Evolutionary conservation across 2,113 vertebrate genomes (phyloP).

Genomic region (Brienomyrus longianalis): DNA sequence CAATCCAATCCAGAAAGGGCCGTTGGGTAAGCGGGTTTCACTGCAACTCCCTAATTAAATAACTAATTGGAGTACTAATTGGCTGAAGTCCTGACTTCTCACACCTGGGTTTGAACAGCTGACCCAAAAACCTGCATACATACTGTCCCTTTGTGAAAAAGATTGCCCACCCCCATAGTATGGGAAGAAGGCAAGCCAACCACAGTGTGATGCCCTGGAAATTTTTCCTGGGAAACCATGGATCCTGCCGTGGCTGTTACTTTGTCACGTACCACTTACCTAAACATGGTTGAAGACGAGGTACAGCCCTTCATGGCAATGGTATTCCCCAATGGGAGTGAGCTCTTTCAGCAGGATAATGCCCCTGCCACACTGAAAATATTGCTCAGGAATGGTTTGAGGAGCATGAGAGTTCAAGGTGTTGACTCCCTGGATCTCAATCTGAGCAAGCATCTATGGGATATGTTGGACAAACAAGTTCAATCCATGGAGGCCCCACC

Average conservation of each 20-base stretch:
- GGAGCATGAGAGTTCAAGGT: neutral
- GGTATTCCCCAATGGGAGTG: neutral
- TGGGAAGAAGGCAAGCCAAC: neutral
- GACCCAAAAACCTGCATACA: neutral
- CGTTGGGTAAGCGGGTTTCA: neutral
- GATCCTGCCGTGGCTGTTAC: neutral
- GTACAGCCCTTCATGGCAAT: neutral
- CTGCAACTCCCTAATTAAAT: neutral
- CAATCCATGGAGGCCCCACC: neutral
- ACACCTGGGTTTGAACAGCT: neutral
- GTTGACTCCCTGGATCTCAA: neutral
- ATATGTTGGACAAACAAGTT: neutral
- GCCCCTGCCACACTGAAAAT: neutral
- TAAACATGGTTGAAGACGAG: neutral
- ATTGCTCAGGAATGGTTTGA: neutral
- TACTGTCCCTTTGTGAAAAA: neutral
- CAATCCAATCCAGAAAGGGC: neutral
- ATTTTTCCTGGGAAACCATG: neutral
- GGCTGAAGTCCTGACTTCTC: neutral
- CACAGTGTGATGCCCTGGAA: neutral
- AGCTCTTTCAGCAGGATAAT: neutral
- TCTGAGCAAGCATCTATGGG: neutral
- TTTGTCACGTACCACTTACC: neutral
- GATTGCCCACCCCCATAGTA: neutral
- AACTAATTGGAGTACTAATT: neutral